Evolutionary conservation across 2,113 vertebrate species (phyloP).

Genomic region (Rhineura floridana): DNA sequence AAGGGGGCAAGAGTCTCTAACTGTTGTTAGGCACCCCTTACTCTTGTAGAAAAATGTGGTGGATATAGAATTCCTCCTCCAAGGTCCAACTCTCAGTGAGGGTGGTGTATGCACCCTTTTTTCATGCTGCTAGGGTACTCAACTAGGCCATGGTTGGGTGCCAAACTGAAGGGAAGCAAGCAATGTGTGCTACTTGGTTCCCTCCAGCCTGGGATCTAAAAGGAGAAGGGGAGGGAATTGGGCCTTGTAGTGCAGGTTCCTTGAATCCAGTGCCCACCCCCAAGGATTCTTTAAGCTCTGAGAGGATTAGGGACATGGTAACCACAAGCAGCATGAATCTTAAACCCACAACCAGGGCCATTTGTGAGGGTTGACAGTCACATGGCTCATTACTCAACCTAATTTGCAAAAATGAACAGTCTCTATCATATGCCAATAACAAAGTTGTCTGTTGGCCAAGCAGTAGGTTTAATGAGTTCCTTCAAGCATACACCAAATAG

Average conservation of each 20-base stretch:
- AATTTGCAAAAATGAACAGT: background rate
- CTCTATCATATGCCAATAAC: background rate
- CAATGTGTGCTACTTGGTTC: no score
- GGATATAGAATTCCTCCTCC: background rate
- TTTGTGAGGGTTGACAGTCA: background rate
- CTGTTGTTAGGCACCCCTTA: background rate
- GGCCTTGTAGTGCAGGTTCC: background rate
- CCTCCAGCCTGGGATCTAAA: background rate
- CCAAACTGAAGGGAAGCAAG: background rate
- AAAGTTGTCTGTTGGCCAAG: background rate
- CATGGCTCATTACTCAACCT: background rate
- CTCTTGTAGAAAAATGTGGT: background rate
- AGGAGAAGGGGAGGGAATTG: background rate
- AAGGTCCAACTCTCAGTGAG: background rate
- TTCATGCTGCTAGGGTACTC: background rate
- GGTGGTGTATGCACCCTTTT: background rate
- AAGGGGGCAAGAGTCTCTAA: background rate
- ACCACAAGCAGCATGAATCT: background rate
- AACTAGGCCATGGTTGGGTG: no score
- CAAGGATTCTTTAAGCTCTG: background rate
- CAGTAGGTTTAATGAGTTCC: background rate
- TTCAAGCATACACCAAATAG: background rate
- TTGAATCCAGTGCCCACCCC: background rate
- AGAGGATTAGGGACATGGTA: background rate
- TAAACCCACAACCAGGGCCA: background rate